Percentiles rank a stretch among this genome's conserved stretches.
Evolutionary conservation across 1,140 invertebrate genomes (phyloP).

Genomic region (Conus betulinus): DNA sequence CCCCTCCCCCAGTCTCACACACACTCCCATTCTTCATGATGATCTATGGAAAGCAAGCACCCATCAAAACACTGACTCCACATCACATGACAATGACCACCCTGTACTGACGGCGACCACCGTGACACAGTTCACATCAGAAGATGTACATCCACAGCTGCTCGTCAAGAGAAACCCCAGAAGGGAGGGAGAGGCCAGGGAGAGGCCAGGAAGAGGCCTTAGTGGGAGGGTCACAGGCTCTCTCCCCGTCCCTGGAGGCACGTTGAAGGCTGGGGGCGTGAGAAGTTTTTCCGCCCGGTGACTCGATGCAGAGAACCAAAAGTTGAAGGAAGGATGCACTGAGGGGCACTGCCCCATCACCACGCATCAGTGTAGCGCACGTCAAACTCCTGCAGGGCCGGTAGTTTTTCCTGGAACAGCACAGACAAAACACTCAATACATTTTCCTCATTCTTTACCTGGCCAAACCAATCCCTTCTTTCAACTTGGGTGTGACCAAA

Average conservation of each 20-base stretch:
- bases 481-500: too few species aligned
- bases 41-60: too few species aligned
- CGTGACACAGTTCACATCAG: too few species aligned
- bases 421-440: too few species aligned
- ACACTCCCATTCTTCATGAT: too few species aligned
- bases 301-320: neutral
- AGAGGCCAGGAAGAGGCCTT: neutral
- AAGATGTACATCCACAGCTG: neutral
- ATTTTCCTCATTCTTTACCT: too few species aligned
- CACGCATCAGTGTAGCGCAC: conserved; percentile 91
- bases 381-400: conserved; percentile 89
- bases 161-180: neutral
- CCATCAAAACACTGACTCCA: too few species aligned
- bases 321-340: neutral
- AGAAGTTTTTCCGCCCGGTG: neutral
- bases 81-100: too few species aligned
- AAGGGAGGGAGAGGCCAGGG: neutral
- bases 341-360: conserved; percentile 77
- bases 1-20: too few species aligned
- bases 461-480: too few species aligned
- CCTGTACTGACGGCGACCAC: too few species aligned
- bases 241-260: conserved; percentile 19
- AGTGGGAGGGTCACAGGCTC: neutral
- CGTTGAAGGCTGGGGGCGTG: conserved; percentile 18
- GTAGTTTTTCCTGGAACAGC: conserved; percentile 80